Percentiles rank a stretch among this genome's conserved stretches.
phyloP scores from a whole-genome alignment of 2,888 invertebrate species.

The Cosmopolites sordidus region DNA sequence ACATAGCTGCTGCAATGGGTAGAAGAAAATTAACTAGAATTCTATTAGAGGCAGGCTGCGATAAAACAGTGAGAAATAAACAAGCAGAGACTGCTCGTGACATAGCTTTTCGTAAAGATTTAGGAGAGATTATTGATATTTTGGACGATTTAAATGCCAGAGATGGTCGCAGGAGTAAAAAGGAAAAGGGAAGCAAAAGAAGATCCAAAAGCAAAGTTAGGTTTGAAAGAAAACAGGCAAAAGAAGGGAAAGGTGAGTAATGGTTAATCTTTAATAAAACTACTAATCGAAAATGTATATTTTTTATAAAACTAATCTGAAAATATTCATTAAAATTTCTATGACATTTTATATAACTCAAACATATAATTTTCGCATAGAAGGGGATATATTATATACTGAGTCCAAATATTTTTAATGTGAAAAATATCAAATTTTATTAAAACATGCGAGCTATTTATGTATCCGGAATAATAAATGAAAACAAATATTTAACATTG shows the following conservation, averaged over 20 bases:
- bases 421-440: too few relatives aligned
- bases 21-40: conserved; percentile 86
- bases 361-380: too few relatives aligned
- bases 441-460: too few relatives aligned
- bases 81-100: conserved; percentile 87
- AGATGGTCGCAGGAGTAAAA: conserved; percentile 50
- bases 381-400: too few relatives aligned
- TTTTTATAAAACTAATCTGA: too few relatives aligned
- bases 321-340: too few relatives aligned
- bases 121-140: conserved; percentile 78
- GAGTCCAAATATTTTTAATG: too few relatives aligned
- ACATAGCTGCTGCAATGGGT: conserved; percentile 93
- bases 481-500: too few relatives aligned
- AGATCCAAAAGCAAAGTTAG: conserved; percentile 46
- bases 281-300: too few relatives aligned
- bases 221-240: conserved; percentile 38
- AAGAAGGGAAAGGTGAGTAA: conserved; percentile 30
- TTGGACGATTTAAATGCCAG: conserved; percentile 53
- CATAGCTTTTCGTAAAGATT: conserved; percentile 82
- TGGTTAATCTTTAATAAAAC: too few relatives aligned
- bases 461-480: too few relatives aligned
- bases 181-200: conserved; percentile 49
- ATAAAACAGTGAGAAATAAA: conserved; percentile 67
- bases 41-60: conserved; percentile 81
- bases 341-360: too few relatives aligned